Evolutionary conservation across 2,797 vertebrate genomes (phyloP).

Genomic region (Hybognathus amarus): DNA sequence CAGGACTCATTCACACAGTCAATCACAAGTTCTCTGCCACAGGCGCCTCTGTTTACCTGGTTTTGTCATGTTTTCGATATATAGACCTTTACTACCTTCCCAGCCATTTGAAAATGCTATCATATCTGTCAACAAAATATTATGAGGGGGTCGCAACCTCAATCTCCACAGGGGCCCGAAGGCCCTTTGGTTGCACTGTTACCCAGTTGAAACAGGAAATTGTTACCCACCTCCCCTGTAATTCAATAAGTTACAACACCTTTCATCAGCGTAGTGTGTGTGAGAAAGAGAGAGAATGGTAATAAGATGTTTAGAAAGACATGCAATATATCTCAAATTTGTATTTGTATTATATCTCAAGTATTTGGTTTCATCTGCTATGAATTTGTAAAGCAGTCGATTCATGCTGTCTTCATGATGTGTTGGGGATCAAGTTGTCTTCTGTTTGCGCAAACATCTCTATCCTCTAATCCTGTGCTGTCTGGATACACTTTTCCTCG

Average conservation of each 20-base stretch:
- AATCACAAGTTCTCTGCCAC: slow-evolving; percentile 27
- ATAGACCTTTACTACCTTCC: slow-evolving; percentile 68
- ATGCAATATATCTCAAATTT: background rate
- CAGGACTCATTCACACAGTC: slow-evolving; percentile 33
- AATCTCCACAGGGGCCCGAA: slow-evolving; percentile 70
- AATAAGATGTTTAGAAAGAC: background rate
- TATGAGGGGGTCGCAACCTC: slow-evolving; percentile 76
- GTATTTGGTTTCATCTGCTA: slow-evolving; percentile 1
- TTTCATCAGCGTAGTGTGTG: slow-evolving; percentile 21
- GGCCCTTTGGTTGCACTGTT: slow-evolving; percentile 67
- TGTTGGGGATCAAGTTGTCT: background rate
- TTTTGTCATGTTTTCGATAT: slow-evolving; percentile 49
- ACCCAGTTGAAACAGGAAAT: slow-evolving; percentile 71
- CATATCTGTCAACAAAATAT: slow-evolving; percentile 78
- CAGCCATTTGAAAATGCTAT: slow-evolving; percentile 77
- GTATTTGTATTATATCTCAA: too few relatives aligned
- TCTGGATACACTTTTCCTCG: background rate
- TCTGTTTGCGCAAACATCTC: background rate
- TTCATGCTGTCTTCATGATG: background rate
- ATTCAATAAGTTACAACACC: slow-evolving; percentile 43
- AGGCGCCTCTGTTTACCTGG: slow-evolving; percentile 25
- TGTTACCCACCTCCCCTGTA: slow-evolving; percentile 57
- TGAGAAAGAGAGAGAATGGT: background rate
- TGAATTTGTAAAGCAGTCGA: background rate
- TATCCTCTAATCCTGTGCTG: background rate